Evolutionary conservation across 37 sponge, comb jelly and placozoan species (phyloP), one percentile per base, ranked within the genome.

Genomic region (Mnemiopsis leidyi): DNA sequence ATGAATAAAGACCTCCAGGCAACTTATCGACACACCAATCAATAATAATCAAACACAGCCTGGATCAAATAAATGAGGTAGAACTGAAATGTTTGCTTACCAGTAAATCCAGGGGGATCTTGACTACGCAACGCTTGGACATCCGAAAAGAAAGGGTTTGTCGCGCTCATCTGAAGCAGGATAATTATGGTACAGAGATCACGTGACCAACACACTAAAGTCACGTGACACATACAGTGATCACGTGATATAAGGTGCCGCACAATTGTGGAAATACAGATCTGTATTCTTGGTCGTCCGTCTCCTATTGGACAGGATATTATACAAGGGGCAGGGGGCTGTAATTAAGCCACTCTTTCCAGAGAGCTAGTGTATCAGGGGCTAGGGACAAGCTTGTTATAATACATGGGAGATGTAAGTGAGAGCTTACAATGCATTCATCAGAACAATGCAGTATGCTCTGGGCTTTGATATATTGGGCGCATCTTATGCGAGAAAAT

Each of bases 131-230:
- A 20, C 20, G 82, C 82, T 35, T 79, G 82, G 7, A 79, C 37
- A 30, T 79, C 82, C 33, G 82, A 79, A 35, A 79, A 79, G 38
- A 79, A 79, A 36, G 82, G 82, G 38, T 79, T 79, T 1, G 82
- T 79, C 23, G 82, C 36, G 38, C 82, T 79, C 37, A 79, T 79
- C 82, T 79, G 82, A 31, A 2, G 61, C 13, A 48, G 13, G 9
- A 48, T 48, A 18, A 48, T 48, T 48, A 13, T 48, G 61, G 61
- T 48, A 48, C 5, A 48, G 61, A 48, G 13, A 48, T 13, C 61
- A 48, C 61, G 61, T 48, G 61, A 48, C 13, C 61, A 48, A 5
- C 13, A 18, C 9, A 5, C 61, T 18, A 5, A 18, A 18, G 61
- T 48, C 61, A 48, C 61, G 61, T 48, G 5, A 48, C 61, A 5